phyloP scores from a whole-genome alignment of 2,888 invertebrate genomes.

The Aromia moschata region DNA sequence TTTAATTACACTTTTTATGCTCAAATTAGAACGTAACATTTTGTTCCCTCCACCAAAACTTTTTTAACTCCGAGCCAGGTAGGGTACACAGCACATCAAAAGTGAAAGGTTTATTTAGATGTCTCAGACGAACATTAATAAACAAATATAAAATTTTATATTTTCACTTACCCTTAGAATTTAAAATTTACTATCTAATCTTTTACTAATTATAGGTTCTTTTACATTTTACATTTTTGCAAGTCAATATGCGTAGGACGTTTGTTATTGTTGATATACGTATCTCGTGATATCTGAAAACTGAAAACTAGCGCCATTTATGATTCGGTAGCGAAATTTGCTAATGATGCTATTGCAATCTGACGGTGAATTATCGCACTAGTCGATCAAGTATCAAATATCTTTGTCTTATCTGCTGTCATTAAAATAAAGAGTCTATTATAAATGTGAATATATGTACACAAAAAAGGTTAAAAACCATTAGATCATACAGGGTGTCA shows the following conservation, averaged over 20 bases:
- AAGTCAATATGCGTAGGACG: conserved; percentile 15
- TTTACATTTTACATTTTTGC: conserved; percentile 8
- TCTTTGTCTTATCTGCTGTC: too few relatives aligned
- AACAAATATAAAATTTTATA: neutral
- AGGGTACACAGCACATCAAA: conserved; percentile 1
- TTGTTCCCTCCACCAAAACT: neutral
- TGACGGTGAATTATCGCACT: neutral
- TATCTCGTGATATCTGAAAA: neutral
- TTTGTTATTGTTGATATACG: conserved; percentile 12
- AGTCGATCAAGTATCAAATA: too few relatives aligned
- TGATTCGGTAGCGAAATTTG: neutral
- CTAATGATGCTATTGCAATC: neutral
- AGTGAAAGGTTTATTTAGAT: conserved; percentile 12
- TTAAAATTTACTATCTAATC: neutral
- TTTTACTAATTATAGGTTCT: conserved; percentile 13
- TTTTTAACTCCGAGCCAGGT: neutral
- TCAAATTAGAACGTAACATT: conserved; percentile 2
- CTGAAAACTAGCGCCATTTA: neutral
- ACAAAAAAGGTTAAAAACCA: too few relatives aligned
- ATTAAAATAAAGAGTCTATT: too few relatives aligned
- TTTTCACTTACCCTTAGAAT: neutral
- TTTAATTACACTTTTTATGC: neutral
- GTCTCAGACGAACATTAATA: neutral
- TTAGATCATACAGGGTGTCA: too few relatives aligned
- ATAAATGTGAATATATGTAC: too few relatives aligned